Evolutionary conservation across 2,113 vertebrate genomes (phyloP).

Genomic region (Melanocharis versteri): DNA sequence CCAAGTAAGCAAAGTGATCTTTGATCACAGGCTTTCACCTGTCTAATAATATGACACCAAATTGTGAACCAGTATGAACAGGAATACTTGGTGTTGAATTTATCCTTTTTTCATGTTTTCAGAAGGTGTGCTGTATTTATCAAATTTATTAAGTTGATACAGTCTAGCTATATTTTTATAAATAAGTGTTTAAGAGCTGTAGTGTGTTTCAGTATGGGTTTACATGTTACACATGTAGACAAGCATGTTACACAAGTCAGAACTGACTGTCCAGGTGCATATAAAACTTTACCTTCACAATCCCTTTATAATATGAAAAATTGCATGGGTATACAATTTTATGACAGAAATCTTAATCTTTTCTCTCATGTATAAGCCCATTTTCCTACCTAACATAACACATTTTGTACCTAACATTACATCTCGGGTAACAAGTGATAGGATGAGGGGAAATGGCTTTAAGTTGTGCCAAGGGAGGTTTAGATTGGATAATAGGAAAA

Average conservation of each 20-base stretch:
- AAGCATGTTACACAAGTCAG: background rate
- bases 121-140: background rate
- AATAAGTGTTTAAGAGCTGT: background rate
- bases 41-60: background rate
- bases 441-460: background rate
- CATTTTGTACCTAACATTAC: rapidly evolving
- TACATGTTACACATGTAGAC: background rate
- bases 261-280: background rate
- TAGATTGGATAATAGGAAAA: background rate
- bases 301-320: background rate
- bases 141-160: background rate
- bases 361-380: background rate
- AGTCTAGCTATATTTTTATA: background rate
- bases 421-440: background rate
- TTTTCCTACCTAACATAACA: background rate
- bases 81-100: background rate
- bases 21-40: background rate
- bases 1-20: background rate
- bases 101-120: background rate
- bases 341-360: background rate
- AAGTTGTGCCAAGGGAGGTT: background rate
- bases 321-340: background rate
- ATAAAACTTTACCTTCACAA: background rate
- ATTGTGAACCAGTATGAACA: background rate
- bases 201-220: background rate